Evolutionary conservation across 2,113 vertebrate species (phyloP), one percentile per base, ranked within the genome.

Genomic region (Percina caprodes): DNA sequence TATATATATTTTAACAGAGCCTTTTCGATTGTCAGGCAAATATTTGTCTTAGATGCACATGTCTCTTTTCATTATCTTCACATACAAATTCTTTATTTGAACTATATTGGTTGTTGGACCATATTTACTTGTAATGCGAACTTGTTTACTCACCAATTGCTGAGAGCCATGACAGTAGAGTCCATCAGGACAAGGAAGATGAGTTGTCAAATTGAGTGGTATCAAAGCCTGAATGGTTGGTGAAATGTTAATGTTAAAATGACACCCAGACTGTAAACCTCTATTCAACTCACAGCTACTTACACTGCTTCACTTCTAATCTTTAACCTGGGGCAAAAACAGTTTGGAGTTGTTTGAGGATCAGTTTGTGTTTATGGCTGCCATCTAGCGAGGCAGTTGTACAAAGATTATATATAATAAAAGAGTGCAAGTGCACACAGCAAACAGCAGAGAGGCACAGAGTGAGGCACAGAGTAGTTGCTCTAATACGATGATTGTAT

Each of bases 401-500:
- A 80, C 67, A 85, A 30, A 82, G 89, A 92, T 89, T 89, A 80
- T 87, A 88, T 84, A 66, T 91, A 88, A 92, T 92, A 77, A 85
- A 82, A 76, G 58, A 74, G 77, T 60, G 67, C 15, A 3, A 82
- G 80, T 24, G 45, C 63, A 71, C 51, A 39, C 18, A 60, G 73
- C 12, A 15, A 84, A 60, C 56, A 52, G 73, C 68, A 52, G 54
- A 30, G 63, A 69, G 67, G 55, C 87, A 69, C 86, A 83, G 60
- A 82, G 75, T 19, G 66, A 75, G 81, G 74, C 83, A 62, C 68
- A 74, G 62, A 85, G 82, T 83, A 59, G 80, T 95, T 95, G 94
- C 95, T 96, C 96, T 99, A 98, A 98, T 98, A 96, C 95, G 95
- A 96, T 99, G 97, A 99, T 99, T 97, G 96, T 95, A 98, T 94